Evolutionary conservation across 1,140 invertebrate species (phyloP).

Genomic region (Bactericera cockerelli): DNA sequence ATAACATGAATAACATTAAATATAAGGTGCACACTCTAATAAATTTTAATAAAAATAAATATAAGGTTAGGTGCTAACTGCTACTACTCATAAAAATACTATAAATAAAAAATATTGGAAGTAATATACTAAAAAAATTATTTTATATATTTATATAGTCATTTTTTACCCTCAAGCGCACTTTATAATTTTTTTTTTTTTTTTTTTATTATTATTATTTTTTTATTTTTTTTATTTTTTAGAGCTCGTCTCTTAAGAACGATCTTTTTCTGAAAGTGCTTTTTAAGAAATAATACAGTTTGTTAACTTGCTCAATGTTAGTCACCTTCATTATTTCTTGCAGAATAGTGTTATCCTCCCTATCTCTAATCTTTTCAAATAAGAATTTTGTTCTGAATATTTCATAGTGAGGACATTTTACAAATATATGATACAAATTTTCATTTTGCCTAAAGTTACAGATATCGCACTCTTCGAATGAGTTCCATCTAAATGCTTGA

Average conservation of each 20-base stretch:
- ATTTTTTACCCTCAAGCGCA: no score
- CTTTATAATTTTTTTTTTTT: no score
- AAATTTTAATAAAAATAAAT: no score
- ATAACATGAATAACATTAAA: no score
- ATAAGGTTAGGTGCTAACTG: no score
- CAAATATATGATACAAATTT: not conserved
- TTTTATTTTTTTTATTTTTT: constrained; percentile 3
- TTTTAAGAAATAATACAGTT: not conserved
- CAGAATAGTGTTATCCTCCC: not conserved
- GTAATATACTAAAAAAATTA: no score
- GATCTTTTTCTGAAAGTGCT: not conserved
- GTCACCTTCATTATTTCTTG: not conserved
- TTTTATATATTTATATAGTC: no score
- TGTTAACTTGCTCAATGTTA: not conserved
- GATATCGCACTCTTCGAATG: not conserved
- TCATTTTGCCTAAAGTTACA: not conserved
- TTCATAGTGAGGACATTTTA: not conserved
- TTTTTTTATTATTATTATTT: no score
- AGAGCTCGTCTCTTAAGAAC: no score
- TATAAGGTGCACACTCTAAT: no score
- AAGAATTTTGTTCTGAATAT: not conserved
- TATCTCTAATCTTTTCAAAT: not conserved
- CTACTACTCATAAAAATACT: no score
- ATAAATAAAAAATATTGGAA: no score
- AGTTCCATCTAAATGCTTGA: not conserved